phyloP scores from a whole-genome alignment of 1,140 invertebrate genomes.

The Hesperophylax magnus region DNA sequence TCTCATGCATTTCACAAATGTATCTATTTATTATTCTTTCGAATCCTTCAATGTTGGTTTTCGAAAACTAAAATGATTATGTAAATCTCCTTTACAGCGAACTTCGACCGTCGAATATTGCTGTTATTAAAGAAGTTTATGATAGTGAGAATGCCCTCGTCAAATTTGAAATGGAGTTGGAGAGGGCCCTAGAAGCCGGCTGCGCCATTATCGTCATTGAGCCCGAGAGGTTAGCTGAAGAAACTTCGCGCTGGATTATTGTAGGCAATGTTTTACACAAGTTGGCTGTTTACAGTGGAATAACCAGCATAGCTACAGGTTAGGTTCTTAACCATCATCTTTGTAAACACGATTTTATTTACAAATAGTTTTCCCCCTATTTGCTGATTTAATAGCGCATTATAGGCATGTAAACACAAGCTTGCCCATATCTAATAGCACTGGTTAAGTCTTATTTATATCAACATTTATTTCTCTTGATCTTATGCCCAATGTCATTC shows the following conservation, averaged over 20 bases:
- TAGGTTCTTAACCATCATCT: constrained; percentile 1
- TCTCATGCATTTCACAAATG: neutral
- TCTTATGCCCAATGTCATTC: too few species aligned
- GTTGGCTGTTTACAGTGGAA: constrained; percentile 86
- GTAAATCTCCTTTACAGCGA: constrained; percentile 63
- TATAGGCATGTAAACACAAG: neutral
- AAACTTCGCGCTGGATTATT: constrained; percentile 95
- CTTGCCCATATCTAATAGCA: too few species aligned
- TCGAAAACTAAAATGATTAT: constrained; percentile 28
- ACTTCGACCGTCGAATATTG: constrained; percentile 79
- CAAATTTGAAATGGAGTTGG: constrained; percentile 92
- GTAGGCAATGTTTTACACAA: constrained; percentile 96
- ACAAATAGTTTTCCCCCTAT: neutral
- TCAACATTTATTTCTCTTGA: too few species aligned
- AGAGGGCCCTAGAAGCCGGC: constrained; percentile 88
- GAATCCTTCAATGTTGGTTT: neutral
- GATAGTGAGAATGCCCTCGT: constrained; percentile 93
- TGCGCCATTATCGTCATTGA: constrained; percentile 92
- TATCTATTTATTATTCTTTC: neutral
- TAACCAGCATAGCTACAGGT: constrained; percentile 83
- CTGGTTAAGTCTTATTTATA: too few species aligned
- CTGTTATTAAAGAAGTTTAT: constrained; percentile 92
- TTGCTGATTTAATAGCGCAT: neutral
- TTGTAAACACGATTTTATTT: neutral
- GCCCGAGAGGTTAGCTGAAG: constrained; percentile 89